Conservation (phyloP, 2,113 vertebrate genomes). For the Lagenorhynchus albirostris region DNA sequence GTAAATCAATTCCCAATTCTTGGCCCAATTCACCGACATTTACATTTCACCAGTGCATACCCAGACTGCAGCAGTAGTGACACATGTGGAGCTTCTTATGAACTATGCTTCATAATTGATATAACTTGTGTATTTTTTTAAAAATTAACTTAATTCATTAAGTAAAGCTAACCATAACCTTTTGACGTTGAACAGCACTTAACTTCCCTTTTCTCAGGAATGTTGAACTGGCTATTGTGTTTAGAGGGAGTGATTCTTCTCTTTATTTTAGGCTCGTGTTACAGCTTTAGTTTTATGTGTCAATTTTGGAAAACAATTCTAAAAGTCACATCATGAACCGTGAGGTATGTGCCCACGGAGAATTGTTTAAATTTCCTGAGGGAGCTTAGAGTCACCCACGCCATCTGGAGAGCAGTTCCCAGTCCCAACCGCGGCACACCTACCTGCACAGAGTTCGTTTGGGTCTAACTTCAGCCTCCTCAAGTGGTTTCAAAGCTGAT, state of each 20-base stretch:
- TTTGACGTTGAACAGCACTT: neutral
- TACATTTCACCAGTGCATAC: neutral
- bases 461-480: slow-evolving; percentile 3
- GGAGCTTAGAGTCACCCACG: neutral
- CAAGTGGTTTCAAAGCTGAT: slow-evolving; percentile 22
- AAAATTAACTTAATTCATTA: neutral
- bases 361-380: slow-evolving; percentile 52
- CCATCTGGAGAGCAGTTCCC: slow-evolving; percentile 23
- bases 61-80: neutral
- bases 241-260: slow-evolving; percentile 16
- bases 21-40: neutral
- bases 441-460: slow-evolving; percentile 13
- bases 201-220: neutral
- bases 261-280: slow-evolving; percentile 37
- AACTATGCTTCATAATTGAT: neutral
- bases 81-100: neutral
- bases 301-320: slow-evolving; percentile 54
- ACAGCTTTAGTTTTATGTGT: slow-evolving; percentile 34
- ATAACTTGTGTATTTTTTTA: neutral
- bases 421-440: neutral
- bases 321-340: slow-evolving; percentile 47
- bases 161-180: neutral
- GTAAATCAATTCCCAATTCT: neutral
- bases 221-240: neutral
- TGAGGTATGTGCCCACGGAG: slow-evolving; percentile 39